Percentiles rank a stretch among this genome's conserved stretches.
Evolutionary conservation across 2,113 vertebrate genomes (phyloP).

Genomic region (Desmodus rotundus): DNA sequence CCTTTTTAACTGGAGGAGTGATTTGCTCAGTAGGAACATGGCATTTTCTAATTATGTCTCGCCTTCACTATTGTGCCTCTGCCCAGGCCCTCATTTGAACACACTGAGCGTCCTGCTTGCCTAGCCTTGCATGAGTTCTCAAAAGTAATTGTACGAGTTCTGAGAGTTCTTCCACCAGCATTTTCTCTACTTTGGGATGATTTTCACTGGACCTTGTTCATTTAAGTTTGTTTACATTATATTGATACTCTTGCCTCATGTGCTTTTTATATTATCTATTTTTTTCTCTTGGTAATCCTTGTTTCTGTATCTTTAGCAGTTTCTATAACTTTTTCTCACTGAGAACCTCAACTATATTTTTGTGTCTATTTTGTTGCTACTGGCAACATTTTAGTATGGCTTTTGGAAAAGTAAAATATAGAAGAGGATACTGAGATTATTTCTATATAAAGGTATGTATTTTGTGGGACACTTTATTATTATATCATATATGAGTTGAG

Average conservation of each 20-base stretch:
- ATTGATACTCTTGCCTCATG: neutral
- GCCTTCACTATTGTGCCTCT: neutral
- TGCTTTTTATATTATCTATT: slow-evolving; percentile 16
- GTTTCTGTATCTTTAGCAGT: neutral
- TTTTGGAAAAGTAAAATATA: neutral
- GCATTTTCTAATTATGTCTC: neutral
- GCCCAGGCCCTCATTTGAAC: neutral
- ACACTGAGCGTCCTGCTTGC: neutral
- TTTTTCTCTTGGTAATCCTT: slow-evolving; percentile 1
- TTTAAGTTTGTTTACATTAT: slow-evolving; percentile 6
- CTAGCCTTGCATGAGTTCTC: neutral
- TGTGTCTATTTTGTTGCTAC: neutral
- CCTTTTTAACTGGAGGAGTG: neutral
- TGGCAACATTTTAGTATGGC: neutral
- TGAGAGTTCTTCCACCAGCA: neutral
- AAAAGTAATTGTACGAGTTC: neutral
- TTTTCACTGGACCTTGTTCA: slow-evolving; percentile 19
- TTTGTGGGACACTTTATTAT: neutral
- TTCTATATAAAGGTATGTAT: neutral
- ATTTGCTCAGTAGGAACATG: neutral
- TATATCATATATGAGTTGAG: neutral
- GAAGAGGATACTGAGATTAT: neutral
- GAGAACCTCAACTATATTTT: neutral
- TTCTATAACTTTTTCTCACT: neutral
- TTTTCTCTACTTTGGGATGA: neutral